Evolutionary conservation across 2,797 vertebrate genomes (phyloP), one percentile per base, ranked within the genome.

Genomic region (Vireo griseus): DNA sequence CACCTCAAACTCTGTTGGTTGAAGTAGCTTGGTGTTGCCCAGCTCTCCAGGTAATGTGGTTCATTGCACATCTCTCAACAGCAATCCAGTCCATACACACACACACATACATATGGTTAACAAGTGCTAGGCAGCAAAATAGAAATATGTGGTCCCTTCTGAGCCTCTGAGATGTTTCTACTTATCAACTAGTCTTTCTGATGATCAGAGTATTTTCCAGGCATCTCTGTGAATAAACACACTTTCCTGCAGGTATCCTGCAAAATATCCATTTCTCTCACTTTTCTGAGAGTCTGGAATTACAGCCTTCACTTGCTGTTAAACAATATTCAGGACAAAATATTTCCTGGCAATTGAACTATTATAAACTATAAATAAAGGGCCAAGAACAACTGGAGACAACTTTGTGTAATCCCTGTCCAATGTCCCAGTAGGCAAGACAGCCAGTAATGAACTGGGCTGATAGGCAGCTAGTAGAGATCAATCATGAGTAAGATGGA

Each of bases 271-370:
- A 15, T 82, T 95, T 95, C 91, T 95, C 95, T 93, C 91, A 17
- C 71, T 96, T 95, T 90, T 94, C 65, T 83, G 95, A 88, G 94
- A 94, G 92, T 91, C 86, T 91, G 91, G 95, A 88, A 66, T 86
- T 81, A 72, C 74, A 93, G 86, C 67, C 37, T 92, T 86, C 73
- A 25, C 52, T 92, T 5, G 8, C 88, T 86, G 51, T 86, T 90
- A 48, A 81, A 76, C 40, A 82, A 69, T 40, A 51, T 68, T 58
- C 61, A 75, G 68, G 72, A 69, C 25, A 80, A 89, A 65, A 66
- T 7, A 58, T 39, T 77, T 80, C 73, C 82, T 95, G 78, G 42
- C 6, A 28, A 78, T 81, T 83, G 44, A 62, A 3, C 31, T 55
- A 45, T 31, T 65, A 52, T 26, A 31, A 83, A 62, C 59, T 58